A percentile compares a stretch with the other conserved stretches of the same genome.
Conservation (phyloP, 2,797 vertebrate species). For the Scyliorhinus canicula region DNA sequence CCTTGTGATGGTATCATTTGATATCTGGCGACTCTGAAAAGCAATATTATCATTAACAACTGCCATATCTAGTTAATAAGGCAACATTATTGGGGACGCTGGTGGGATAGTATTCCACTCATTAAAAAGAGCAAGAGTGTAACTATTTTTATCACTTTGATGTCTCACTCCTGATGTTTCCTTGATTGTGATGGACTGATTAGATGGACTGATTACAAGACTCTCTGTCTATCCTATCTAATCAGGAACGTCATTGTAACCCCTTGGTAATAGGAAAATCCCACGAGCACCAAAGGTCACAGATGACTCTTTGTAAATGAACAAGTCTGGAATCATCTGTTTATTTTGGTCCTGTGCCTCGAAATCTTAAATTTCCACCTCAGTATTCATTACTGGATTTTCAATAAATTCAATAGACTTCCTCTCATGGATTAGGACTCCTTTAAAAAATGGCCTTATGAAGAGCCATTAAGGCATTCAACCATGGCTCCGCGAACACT, state of each 20-base stretch:
- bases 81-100: too few species aligned
- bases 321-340: background rate
- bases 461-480: background rate
- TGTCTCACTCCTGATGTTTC: background rate
- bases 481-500: background rate
- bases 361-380: background rate
- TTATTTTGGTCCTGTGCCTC: background rate
- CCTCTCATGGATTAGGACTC: background rate
- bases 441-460: background rate
- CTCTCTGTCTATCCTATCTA: background rate
- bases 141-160: background rate
- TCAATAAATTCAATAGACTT: background rate
- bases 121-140: too few species aligned
- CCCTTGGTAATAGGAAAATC: background rate
- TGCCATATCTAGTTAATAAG: too few species aligned
- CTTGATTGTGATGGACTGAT: background rate
- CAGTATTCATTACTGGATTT: background rate
- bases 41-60: too few species aligned
- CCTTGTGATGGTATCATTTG: too few species aligned
- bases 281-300: background rate
- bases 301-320: background rate
- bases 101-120: too few species aligned
- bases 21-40: too few species aligned
- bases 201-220: background rate
- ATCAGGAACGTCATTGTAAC: background rate